Conservation (phyloP, 2,113 vertebrate genomes). For the Pipra filicauda region DNA sequence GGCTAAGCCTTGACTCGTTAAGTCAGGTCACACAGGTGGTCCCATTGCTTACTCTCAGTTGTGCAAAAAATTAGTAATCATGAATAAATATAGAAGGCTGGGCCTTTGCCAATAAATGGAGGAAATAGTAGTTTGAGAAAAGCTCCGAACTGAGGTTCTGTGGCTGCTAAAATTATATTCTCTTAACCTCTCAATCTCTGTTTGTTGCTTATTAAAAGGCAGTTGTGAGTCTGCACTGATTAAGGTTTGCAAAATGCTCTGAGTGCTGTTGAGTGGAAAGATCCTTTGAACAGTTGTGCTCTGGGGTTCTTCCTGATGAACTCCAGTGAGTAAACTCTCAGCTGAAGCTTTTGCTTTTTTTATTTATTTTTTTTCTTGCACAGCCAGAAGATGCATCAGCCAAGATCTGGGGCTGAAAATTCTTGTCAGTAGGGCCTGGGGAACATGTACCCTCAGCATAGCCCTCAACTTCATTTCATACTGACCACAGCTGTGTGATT, state of each 20-base stretch:
- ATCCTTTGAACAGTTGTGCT: background rate
- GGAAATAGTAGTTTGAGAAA: background rate
- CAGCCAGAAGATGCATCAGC: background rate
- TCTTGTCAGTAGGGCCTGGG: background rate
- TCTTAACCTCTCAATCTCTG: background rate
- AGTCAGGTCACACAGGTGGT: background rate
- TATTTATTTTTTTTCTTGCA: background rate
- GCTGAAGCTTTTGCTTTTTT: background rate
- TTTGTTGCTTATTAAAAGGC: background rate
- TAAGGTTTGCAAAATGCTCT: background rate
- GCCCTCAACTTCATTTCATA: background rate
- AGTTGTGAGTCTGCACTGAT: background rate
- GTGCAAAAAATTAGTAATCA: background rate
- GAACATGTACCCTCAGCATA: background rate
- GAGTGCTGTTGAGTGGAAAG: background rate
- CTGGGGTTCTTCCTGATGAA: background rate
- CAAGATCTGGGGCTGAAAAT: background rate
- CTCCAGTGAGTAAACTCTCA: background rate
- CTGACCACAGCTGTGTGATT: rapidly evolving
- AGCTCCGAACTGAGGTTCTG: background rate
- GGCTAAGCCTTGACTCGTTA: background rate
- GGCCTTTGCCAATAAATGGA: background rate
- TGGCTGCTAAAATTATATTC: background rate
- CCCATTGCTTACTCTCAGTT: background rate
- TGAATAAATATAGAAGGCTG: background rate